A percentile compares a stretch with the other conserved stretches of the same genome.
Conservation (phyloP, 1,140 invertebrate species). For the Apis mellifera region DNA sequence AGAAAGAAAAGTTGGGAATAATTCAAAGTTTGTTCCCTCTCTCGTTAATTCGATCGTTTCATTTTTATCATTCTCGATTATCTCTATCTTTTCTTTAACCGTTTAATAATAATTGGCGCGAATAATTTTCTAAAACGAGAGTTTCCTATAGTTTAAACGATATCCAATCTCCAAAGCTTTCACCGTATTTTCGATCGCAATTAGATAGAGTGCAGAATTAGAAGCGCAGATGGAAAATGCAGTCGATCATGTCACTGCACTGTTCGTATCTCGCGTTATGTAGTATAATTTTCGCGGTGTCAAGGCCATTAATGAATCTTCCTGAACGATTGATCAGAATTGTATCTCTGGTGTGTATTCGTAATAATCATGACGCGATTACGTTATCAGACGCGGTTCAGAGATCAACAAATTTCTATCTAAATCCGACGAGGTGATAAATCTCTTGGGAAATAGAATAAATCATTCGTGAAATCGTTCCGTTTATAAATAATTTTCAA, state of each 20-base stretch:
- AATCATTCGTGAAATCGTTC: background rate
- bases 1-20: no score
- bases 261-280: conserved; percentile 32
- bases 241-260: conserved; percentile 29
- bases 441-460: background rate
- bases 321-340: background rate
- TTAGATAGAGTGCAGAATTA: conserved; percentile 62
- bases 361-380: background rate
- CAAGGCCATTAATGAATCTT: conserved; percentile 25
- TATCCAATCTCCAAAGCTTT: background rate
- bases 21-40: background rate
- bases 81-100: background rate
- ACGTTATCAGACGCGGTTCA: background rate
- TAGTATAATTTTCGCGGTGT: conserved; percentile 18
- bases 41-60: background rate
- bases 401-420: background rate
- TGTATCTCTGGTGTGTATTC: background rate
- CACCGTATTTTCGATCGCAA: conserved; percentile 42
- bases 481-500: background rate
- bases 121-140: background rate
- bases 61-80: background rate
- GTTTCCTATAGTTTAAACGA: background rate
- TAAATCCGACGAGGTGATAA: background rate
- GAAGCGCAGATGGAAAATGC: conserved; percentile 20
- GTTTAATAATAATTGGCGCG: no score